Base-by-base conservation (phyloP, 2,113 vertebrate genomes). In the Colius striatus region DNA sequence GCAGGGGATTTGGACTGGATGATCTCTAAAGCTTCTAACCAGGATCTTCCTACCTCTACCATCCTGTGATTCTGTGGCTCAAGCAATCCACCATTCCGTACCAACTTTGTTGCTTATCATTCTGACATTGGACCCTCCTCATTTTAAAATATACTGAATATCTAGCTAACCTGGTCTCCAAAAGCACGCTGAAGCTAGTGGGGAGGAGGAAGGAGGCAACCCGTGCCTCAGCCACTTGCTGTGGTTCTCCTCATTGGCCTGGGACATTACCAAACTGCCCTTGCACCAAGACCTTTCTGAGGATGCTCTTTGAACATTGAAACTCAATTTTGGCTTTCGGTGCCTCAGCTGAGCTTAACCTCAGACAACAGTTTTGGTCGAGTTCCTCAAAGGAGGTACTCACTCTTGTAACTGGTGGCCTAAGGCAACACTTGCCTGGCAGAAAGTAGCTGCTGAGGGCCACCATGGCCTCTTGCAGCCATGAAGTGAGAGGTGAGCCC, bases 401-500 rank as follows among this genome's bases (percentile, higher is more conserved):
- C 22, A 25, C 10, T 62, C 30, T 48, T 0, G 9, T 41, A 41
- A 16, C 36, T 29, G 54, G 43, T 60, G 58, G 32, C 34, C 55
- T 62, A 14, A 87, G n/a, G 20, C 63, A 41, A 41, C 63, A 30
- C 12, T 30, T 3, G 5, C 34, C 21, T 17, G 19, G 53, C 63
- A 41, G 1, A 1, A 34, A 79, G 29, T 23, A 66, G 50, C 34
- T 75, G 43, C n/a, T 75, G 36, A 27, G 29, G 21, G 13, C 23
- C 38, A 66, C 47, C 0, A 0, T 11, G 16, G 62, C 38, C 66
- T 65, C 50, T 65, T 11, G 27, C 27, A n/a, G 10, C 10, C 41
- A 55, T 13, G 3, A 71, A 70, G 71, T 5, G 8, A 19, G 36
- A 83, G 13, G 62, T 16, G 57, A 86, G 20, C 25, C 25, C 29